phyloP scores from a whole-genome alignment of 2,113 vertebrate genomes.

The Thymallus thymallus region DNA sequence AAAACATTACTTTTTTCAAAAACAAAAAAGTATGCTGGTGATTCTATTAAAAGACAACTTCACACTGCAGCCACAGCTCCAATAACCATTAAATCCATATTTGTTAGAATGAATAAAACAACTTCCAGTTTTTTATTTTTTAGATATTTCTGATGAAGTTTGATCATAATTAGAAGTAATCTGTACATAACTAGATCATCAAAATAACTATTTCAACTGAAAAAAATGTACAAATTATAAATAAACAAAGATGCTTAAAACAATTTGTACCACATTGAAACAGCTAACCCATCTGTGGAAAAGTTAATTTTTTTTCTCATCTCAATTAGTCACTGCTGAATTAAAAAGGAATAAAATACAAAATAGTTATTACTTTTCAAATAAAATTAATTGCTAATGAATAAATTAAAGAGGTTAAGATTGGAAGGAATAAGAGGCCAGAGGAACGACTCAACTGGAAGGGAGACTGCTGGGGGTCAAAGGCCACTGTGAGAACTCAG shows the following conservation, averaged over 20 bases:
- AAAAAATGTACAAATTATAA: slow-evolving; percentile 90
- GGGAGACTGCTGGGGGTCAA: slow-evolving; percentile 60
- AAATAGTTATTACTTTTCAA: slow-evolving; percentile 73
- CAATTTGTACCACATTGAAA: slow-evolving; percentile 88
- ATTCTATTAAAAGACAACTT: slow-evolving; percentile 83
- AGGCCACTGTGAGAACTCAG: slow-evolving; percentile 58
- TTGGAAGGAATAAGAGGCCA: slow-evolving; percentile 30
- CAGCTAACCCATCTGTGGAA: slow-evolving; percentile 71
- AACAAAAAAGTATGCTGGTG: slow-evolving; percentile 77
- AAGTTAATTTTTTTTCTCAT: slow-evolving; percentile 35
- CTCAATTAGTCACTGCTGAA: slow-evolving; percentile 66
- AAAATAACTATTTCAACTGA: slow-evolving; percentile 80
- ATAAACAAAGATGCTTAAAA: slow-evolving; percentile 82
- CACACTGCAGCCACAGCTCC: slow-evolving; percentile 76
- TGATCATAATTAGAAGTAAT: slow-evolving; percentile 71
- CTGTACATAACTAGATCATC: slow-evolving; percentile 84
- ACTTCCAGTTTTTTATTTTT: slow-evolving; percentile 76
- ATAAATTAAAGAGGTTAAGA: slow-evolving; percentile 76
- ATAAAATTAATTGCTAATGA: slow-evolving; percentile 79
- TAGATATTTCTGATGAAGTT: slow-evolving; percentile 52
- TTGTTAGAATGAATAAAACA: slow-evolving; percentile 75
- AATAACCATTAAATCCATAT: slow-evolving; percentile 48
- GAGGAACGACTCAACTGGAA: slow-evolving; percentile 46
- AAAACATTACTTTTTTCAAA: slow-evolving; percentile 56
- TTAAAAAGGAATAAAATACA: slow-evolving; percentile 61